Base-by-base conservation (phyloP, 2,113 vertebrate species). In the Gadus chalcogrammus region DNA sequence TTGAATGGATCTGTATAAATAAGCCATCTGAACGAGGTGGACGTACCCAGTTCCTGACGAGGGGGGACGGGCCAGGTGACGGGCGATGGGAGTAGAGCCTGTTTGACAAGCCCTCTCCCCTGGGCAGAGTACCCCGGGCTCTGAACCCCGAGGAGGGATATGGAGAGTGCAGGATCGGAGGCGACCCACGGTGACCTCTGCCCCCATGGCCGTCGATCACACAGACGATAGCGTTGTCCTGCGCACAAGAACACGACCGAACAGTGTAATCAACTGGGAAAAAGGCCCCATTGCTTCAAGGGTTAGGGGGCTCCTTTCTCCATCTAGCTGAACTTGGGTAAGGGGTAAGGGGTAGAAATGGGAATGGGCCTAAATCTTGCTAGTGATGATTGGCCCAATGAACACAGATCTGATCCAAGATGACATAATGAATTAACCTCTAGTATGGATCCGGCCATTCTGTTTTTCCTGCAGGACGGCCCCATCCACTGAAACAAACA, bases 201-300 rank as follows among this genome's bases (percentile, higher is more conserved):
- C 77, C 79, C 78, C 82, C 75, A 0, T 87, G 88, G 55, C 85
- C 85, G 69, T 93, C 91, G 71, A 95, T 88, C 12, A 94, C 91
- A 79, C 91, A 90, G 56, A 95, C 82, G 20, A 95, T 86, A 52
- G 94, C 93, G 77, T 91, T 89, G 83, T 96, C 94, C 94, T 96
- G 72, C 12, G 18, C 82, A 74, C 16, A 27, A 20, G 79, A 11
- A 55, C 27, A 11, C 12, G 24, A 56, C 1, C 12, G 8, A 63
- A 56, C 60, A 61, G 27, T 16, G 7, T 55, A 15, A 3, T 55
- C 12, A 16, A 55, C 12, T 55, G 12, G 6, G 31, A 35, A 9
- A 1, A 48, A 9, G 42, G 42, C 42, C 8, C 42, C 7, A 48
- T 12, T 13, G 12, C 42, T 48, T 7, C 42, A 48, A 48, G 42